Percentiles rank a stretch among this genome's conserved stretches.
Evolutionary conservation across 2,888 invertebrate genomes (phyloP).

Genomic region (Leptinotarsa tumamoca): DNA sequence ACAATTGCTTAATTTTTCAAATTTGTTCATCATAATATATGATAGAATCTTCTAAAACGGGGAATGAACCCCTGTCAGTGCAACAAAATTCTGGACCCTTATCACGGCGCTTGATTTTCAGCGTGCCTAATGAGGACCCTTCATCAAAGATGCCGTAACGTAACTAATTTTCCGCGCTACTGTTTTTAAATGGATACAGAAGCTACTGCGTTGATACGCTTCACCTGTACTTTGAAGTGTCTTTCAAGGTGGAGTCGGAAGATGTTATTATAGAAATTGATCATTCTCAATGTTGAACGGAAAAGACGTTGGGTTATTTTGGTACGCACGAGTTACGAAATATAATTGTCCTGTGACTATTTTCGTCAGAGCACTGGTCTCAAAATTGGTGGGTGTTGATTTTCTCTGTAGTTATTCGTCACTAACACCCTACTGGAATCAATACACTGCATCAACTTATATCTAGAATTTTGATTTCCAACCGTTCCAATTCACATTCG

Average conservation of each 20-base stretch:
- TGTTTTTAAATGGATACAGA: conserved; percentile 33
- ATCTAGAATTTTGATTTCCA: no score
- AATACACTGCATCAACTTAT: no score
- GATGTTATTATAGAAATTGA: not conserved
- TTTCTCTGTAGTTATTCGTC: not conserved
- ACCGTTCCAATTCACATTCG: no score
- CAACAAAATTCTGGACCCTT: not conserved
- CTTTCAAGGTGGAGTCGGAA: conserved; percentile 4
- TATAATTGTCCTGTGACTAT: not conserved
- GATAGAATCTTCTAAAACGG: no score
- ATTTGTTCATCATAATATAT: no score
- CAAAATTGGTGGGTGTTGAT: not conserved
- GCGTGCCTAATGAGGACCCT: conserved; percentile 6
- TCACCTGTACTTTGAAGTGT: conserved; percentile 24
- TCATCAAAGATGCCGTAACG: conserved; percentile 27
- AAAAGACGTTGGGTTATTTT: conserved; percentile 16
- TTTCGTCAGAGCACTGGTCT: not conserved
- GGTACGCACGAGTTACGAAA: not conserved
- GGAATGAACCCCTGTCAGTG: no score
- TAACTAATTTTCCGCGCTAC: conserved; percentile 37
- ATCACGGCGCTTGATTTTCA: conserved; percentile 8
- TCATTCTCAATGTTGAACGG: conserved; percentile 19
- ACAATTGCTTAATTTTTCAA: no score
- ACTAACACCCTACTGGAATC: no score
- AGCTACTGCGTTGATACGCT: conserved; percentile 33